Evolutionary conservation across 2,888 invertebrate species (phyloP), one percentile per base, ranked within the genome.

Genomic region (Pocota personata): DNA sequence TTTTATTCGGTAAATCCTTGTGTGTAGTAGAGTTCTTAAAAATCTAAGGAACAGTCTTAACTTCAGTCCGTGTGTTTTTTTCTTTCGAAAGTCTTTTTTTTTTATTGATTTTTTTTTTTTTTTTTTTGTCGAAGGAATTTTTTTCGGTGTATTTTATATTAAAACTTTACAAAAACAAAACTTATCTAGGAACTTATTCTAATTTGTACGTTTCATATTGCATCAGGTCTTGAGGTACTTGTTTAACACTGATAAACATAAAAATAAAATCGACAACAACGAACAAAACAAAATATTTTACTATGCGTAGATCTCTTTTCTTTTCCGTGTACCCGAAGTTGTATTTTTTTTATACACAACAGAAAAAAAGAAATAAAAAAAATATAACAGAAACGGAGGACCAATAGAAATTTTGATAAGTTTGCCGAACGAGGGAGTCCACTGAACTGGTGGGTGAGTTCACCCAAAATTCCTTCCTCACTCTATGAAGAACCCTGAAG

Each of bases 401-500:
- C 60, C 32, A 48, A 82, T 75, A 58, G 32, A 77, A 86, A 82
- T 86, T 86, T 86, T 60, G 86, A 87, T 82, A 87, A 82, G 87
- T 88, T 87, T 84, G 73, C 87, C 87, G 88, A 87, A 82, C 86
- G 88, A 83, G 80, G 88, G 83, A 86, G 87, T 87, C 82, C 87
- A 88, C 88, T 88, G 89, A 90, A 92, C 92, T 92, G 92, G 89
- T 90, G 91, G 90, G 89, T 90, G 91, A 90, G 71, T 84, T 90
- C 89, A 89, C 89, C 89, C 90, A 83, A 89, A 91, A 90, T 80
- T 82, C 80, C 82, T 79, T 82, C 83, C 75, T 86, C 37, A 79
- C 79, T 82, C 73, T 62, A 24, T 57, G 57, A 52, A 76, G 55
- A 82, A 77, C 48, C 52, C 14, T 21, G n/a, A 48, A 52, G 24